Conservation (phyloP, 2,113 vertebrate genomes). For the Dipodomys ordii region DNA sequence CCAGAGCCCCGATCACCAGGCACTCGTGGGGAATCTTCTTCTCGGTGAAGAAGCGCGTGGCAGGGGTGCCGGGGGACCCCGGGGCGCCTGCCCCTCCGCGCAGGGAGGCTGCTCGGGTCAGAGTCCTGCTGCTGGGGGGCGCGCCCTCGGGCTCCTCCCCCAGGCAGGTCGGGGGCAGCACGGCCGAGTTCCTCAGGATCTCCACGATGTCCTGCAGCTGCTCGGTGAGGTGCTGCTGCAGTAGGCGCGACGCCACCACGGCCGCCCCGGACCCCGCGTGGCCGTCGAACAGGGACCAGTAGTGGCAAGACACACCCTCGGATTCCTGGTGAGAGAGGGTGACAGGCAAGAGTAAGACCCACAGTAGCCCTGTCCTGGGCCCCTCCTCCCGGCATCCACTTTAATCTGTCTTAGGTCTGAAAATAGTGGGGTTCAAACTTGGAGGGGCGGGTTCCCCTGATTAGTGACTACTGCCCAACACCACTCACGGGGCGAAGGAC, state of each 20-base stretch:
- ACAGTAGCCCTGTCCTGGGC: rapidly evolving
- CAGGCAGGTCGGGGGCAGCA: constrained; percentile 92
- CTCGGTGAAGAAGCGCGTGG: constrained; percentile 96
- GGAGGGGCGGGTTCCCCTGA: too few species aligned
- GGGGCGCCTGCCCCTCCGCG: constrained; percentile 93
- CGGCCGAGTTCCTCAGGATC: constrained; percentile 90
- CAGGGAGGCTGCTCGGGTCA: constrained; percentile 94
- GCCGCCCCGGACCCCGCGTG: constrained; percentile 96
- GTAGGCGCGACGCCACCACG: constrained; percentile 93
- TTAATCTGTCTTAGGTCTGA: background rate
- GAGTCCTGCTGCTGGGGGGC: constrained; percentile 87
- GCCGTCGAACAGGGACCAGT: constrained; percentile 98
- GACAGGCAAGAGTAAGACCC: constrained; percentile 33
- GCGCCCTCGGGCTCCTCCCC: constrained; percentile 92
- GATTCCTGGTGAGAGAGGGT: constrained; percentile 83
- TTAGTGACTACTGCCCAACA: rapidly evolving
- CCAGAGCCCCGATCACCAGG: constrained; percentile 96
- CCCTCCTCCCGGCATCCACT: rapidly evolving
- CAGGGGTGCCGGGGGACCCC: constrained; percentile 92
- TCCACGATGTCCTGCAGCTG: constrained; percentile 96
- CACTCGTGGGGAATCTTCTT: constrained; percentile 97
- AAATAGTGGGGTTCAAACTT: background rate
- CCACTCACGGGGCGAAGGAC: background rate
- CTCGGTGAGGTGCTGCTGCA: constrained; percentile 94
- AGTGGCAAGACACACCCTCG: constrained; percentile 93